Base-by-base conservation (phyloP, 2,888 invertebrate genomes). In the Hirtodrosophila cameraria region DNA sequence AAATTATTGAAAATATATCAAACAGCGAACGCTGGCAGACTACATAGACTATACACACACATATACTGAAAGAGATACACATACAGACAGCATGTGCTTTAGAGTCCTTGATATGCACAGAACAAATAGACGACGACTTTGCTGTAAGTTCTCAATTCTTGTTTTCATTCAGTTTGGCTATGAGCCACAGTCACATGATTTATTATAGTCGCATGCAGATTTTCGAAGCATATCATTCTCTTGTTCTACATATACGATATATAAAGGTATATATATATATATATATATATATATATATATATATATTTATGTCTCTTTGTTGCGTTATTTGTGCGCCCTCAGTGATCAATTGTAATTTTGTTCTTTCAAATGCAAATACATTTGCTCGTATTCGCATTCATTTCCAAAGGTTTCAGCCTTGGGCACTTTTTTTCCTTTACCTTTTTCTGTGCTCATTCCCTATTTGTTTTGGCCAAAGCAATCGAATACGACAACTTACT, bases 321-420 rank as follows among this genome's bases (percentile, higher is more conserved):
- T 27, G 42, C 42, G 50, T 48, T 73, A 50, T 72, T 63, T 76
- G 61, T 52, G 36, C 25, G 20, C 52, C 41, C 48, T 61, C 75
- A 65, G 62, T 85, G 83, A 78, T 87, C 87, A 74, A 85, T 82
- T 78, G 83, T 86, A 81, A 87, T 86, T 79, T 87, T n/a, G n/a
- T n/a, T 78, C 86, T 75, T 85, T 87, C 72, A 68, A 78, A 80
- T 87, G 87, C 86, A 81, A 81, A 81, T 87, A 85, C 49, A n/a
- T n/a, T n/a, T n/a, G n/a, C n/a, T n/a, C n/a, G 4, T 13, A 12
- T 28, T 41, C 46, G 42, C 50, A 64, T 75, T 55, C 64, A 60
- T 57, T 16, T n/a, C n/a, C n/a, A n/a, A n/a, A n/a, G n/a, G 13
- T 54, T 61, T 75, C n/a, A 70, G 57, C 62, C 71, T 52, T 6